These are phyloP conservation scores for Lasius fuliginosus DNA, from an alignment of 2,888 invertebrate genomes.

Conservation along the genomic window DNA sequence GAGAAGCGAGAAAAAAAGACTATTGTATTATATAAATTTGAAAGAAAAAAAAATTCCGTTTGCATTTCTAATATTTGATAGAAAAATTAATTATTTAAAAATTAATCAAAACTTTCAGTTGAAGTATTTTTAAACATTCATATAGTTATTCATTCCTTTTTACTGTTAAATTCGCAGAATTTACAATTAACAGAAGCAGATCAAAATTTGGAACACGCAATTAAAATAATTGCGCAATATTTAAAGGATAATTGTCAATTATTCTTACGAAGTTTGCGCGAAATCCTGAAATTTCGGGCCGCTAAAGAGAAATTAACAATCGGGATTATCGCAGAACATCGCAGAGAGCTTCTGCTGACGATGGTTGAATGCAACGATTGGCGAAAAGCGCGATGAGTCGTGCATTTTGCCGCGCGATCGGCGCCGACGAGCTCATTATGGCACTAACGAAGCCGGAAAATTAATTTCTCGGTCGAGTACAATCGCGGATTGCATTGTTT, in stretches of 20 bases:
- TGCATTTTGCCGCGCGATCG: conserved; percentile 53
- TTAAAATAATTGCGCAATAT: conserved; percentile 20
- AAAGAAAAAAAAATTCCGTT: not conserved
- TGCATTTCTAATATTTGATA: not conserved
- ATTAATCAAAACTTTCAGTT: not conserved
- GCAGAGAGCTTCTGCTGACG: conserved; percentile 34
- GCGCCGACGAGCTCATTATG: conserved; percentile 72
- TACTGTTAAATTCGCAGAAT: not conserved
- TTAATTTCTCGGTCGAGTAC: conserved; percentile 72
- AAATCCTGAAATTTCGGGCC: not conserved
- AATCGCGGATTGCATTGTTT: conserved; percentile 75
- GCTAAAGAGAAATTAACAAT: conserved; percentile 25
- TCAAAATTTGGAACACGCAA: conserved; percentile 31
- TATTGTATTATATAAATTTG: not conserved
- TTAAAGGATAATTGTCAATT: not conserved
- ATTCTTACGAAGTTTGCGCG: not conserved
- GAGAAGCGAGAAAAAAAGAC: not conserved
- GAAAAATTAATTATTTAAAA: not conserved
- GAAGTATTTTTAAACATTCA: not conserved
- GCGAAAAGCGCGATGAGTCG: conserved; percentile 49
- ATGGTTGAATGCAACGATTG: conserved; percentile 20
- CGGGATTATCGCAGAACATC: not conserved
- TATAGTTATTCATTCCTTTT: not conserved
- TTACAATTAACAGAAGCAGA: not conserved
- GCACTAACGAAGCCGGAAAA: conserved; percentile 74